Evolutionary conservation across 2,797 vertebrate species (phyloP).

Genomic region (Rhinoraja longicauda): DNA sequence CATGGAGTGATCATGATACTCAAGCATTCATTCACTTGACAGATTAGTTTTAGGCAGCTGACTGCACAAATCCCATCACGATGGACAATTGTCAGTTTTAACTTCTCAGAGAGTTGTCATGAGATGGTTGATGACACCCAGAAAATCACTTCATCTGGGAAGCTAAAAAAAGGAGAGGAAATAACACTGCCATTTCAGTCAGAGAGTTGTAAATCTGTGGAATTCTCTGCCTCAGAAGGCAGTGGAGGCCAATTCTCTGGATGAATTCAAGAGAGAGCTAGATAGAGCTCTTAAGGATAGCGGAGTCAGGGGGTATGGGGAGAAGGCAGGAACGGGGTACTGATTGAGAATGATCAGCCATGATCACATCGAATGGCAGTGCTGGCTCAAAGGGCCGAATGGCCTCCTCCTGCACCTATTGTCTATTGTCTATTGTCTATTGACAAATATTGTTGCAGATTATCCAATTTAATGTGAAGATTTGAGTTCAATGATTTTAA

Average conservation of each 20-base stretch:
- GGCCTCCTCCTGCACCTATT: too few species aligned
- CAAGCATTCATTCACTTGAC: not conserved
- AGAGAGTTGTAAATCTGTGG: too few species aligned
- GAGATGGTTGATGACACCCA: not conserved
- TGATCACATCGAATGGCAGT: too few species aligned
- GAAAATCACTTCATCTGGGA: not conserved
- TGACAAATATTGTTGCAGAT: not conserved
- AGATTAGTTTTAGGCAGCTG: not conserved
- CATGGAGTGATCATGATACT: not conserved
- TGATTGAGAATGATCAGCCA: too few species aligned
- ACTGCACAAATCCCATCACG: not conserved
- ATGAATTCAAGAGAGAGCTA: too few species aligned
- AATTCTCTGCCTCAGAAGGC: too few species aligned
- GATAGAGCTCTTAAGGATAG: too few species aligned
- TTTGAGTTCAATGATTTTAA: not conserved
- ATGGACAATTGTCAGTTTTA: not conserved
- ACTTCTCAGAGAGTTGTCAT: not conserved
- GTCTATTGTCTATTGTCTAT: too few species aligned
- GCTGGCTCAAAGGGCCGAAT: too few species aligned
- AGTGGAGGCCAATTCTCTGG: too few species aligned
- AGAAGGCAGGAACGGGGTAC: too few species aligned
- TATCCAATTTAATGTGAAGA: not conserved
- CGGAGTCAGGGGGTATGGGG: too few species aligned
- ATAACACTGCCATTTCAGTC: not conserved
- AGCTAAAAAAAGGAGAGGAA: not conserved